Evolutionary conservation across 2,113 vertebrate species (phyloP).

Genomic region (Seriola aureovittata): DNA sequence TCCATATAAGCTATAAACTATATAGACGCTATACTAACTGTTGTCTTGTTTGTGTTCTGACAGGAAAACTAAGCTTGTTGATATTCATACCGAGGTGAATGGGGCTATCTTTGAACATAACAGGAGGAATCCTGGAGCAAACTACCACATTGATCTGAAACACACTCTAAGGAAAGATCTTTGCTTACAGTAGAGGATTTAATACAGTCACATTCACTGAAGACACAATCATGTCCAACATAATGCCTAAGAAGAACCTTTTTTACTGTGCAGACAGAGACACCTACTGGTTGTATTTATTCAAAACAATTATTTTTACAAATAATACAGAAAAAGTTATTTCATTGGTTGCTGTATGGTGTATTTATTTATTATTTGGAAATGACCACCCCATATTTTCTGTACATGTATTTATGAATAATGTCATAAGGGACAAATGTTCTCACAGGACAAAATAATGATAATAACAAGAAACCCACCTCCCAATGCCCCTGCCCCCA

Average conservation of each 20-base stretch:
- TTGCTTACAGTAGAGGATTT: conserved; percentile 75
- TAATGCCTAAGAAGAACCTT: conserved; percentile 6
- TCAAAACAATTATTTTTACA: neutral
- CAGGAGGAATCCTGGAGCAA: conserved; percentile 67
- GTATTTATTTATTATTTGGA: conserved; percentile 18
- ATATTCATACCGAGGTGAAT: conserved; percentile 89
- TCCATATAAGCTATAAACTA: neutral
- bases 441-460: neutral
- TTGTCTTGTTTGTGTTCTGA: conserved; percentile 48
- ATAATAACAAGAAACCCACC: neutral
- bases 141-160: conserved; percentile 84
- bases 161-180: conserved; percentile 92
- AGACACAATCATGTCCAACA: neutral
- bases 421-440: neutral
- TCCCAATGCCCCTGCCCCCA: no score
- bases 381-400: neutral
- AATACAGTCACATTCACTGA: neutral
- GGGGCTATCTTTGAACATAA: conserved; percentile 86
- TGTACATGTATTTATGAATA: neutral
- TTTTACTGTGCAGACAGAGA: conserved; percentile 31
- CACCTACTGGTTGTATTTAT: conserved; percentile 44
- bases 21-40: neutral
- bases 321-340: neutral
- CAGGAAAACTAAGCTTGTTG: conserved; percentile 86
- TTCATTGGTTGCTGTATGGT: neutral